phyloP scores from a whole-genome alignment of 2,888 invertebrate genomes.

The Pyrocoelia pectoralis region DNA sequence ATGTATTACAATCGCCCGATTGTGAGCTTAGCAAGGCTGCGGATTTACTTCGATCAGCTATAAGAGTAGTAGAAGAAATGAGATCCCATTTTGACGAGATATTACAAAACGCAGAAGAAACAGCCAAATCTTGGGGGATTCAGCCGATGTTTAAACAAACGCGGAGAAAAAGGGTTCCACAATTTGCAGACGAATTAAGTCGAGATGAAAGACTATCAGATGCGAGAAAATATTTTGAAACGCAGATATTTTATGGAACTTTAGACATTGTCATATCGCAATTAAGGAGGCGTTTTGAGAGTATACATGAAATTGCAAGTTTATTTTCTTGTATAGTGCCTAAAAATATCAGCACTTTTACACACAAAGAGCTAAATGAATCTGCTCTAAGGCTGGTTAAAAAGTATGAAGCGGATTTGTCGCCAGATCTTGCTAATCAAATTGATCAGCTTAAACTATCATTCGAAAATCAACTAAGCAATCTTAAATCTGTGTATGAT shows the following conservation, averaged over 20 bases:
- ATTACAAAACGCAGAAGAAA: background rate
- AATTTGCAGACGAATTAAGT: background rate
- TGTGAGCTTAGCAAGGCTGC: background rate
- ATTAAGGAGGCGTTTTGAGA: too few species aligned
- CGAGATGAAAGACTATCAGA: background rate
- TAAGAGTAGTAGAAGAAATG: background rate
- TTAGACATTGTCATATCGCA: too few species aligned
- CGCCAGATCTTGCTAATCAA: too few species aligned
- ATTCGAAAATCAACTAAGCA: too few species aligned
- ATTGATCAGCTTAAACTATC: too few species aligned
- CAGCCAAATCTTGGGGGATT: background rate
- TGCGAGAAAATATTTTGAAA: background rate
- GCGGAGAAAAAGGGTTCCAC: background rate
- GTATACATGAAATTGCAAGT: background rate
- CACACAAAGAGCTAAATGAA: too few species aligned
- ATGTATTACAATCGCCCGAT: background rate
- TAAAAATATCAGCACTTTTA: background rate
- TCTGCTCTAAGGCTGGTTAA: too few species aligned
- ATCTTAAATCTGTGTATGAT: too few species aligned
- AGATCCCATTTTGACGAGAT: constrained; percentile 1
- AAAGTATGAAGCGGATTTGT: too few species aligned
- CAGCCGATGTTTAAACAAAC: background rate
- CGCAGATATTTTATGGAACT: too few species aligned
- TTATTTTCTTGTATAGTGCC: background rate
- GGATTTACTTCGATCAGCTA: background rate